Conservation (phyloP, 2,888 invertebrate genomes). For the Osmoderma eremita region DNA sequence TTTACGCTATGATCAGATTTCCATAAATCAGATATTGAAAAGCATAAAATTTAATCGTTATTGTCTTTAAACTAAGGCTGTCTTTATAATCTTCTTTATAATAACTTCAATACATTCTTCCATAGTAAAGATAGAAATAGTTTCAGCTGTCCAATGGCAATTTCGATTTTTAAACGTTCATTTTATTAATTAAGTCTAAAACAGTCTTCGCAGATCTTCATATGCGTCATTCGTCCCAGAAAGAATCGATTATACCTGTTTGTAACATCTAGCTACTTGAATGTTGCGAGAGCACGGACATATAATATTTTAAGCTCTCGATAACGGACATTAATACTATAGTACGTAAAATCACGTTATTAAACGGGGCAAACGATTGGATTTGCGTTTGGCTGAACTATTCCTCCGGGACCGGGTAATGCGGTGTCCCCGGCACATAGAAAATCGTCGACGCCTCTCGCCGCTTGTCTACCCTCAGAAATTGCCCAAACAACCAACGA, state of each 20-base stretch:
- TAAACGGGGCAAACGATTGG: slow-evolving; percentile 57
- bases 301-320: slow-evolving; percentile 2
- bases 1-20: slow-evolving; percentile 34
- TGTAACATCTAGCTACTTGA: slow-evolving; percentile 19
- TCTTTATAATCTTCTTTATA: neutral
- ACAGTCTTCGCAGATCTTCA: slow-evolving; percentile 30
- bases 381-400: slow-evolving; percentile 67
- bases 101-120: slow-evolving; percentile 4
- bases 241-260: slow-evolving; percentile 17
- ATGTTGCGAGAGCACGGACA: slow-evolving; percentile 12
- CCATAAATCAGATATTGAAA: slow-evolving; percentile 35
- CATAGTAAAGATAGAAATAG: neutral
- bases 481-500: slow-evolving; percentile 99
- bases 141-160: neutral
- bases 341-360: slow-evolving; percentile 38
- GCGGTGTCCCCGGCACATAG: slow-evolving; percentile 80
- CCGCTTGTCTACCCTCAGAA: slow-evolving; percentile 97
- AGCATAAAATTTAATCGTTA: slow-evolving; percentile 31
- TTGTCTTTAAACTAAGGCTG: slow-evolving; percentile 39
- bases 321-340: slow-evolving; percentile 22
- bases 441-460: slow-evolving; percentile 89
- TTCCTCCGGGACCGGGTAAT: slow-evolving; percentile 93
- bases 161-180: neutral
- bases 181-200: slow-evolving; percentile 11
- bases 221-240: neutral